Base-by-base conservation (phyloP, 2,113 vertebrate species). In the Astur gentilis region DNA sequence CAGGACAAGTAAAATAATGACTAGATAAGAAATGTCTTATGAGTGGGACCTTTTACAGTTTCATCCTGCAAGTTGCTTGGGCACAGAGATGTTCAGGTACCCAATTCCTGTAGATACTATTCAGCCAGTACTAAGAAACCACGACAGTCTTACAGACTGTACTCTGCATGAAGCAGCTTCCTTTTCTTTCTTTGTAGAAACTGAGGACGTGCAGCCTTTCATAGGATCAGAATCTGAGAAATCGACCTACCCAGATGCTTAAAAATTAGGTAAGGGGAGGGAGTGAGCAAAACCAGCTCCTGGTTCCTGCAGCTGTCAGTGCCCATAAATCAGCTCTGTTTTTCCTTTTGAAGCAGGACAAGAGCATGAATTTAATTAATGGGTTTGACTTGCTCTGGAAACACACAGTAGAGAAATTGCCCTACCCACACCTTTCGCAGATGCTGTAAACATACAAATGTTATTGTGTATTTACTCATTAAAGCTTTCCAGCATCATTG, bases 311-410 rank as follows among this genome's bases (percentile, higher is more conserved):
- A 82, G 66, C 65, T 93, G 94, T 83, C 87, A 77, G 47, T 65
- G 36, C 25, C 44, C 84, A 85, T 95, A 87, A 97, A 96, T 97
- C 81, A 89, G n/a, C 16, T 77, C 19, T 86, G 62, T 12, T 95
- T 95, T 91, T 64, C 34, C 58, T 93, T 93, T 87, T 81, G 70
- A 92, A 87, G 64, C 45, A 78, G 45, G 91, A 96, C 58, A 94
- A 75, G 91, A 95, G 17, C 38, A 67, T 90, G 55, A 91, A 86
- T 95, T 93, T 91, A 95, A 95, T 96, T 93, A 88, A 96, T 91
- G 81, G 66, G 42, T 95, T 95, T 77, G 64, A 93, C 92, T 96
- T 87, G 58, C 86, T 95, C 78, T 95, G 78, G 62, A 96, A 96
- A 87, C 42, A 80, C 50, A 65, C 23, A 81, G 92, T 44, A 85